These are phyloP conservation scores for Hydrocynus forskahlii DNA, from an alignment of 2,797 vertebrate species.

Conservation along the genomic window DNA sequence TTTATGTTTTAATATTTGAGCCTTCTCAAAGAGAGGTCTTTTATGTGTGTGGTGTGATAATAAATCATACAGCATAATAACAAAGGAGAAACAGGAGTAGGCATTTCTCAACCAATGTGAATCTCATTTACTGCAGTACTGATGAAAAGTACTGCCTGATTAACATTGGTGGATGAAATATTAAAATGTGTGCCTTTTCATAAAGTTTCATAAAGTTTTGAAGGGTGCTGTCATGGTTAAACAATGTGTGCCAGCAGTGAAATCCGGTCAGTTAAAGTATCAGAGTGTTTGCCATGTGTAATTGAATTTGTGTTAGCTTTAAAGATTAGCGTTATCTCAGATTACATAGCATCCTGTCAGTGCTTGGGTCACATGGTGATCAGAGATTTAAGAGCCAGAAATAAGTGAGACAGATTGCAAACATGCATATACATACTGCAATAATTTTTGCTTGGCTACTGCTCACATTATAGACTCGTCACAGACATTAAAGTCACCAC, in stretches of 20 bases:
- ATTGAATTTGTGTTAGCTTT: slow-evolving; percentile 74
- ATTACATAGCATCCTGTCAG: slow-evolving; percentile 68
- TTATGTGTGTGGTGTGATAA: slow-evolving; percentile 49
- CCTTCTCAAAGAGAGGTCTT: slow-evolving; percentile 47
- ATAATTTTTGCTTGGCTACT: too few species aligned
- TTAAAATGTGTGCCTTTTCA: slow-evolving; percentile 47
- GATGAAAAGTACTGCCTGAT: slow-evolving; percentile 44
- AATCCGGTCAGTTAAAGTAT: slow-evolving; percentile 52
- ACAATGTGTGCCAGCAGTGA: slow-evolving; percentile 48
- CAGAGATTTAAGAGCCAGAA: slow-evolving; percentile 30
- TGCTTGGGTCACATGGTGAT: slow-evolving; percentile 60
- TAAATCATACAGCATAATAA: slow-evolving; percentile 56
- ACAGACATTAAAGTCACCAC: too few species aligned
- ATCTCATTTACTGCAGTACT: slow-evolving; percentile 45
- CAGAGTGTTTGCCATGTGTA: slow-evolving; percentile 69
- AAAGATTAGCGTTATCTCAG: slow-evolving; percentile 74
- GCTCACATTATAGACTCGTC: too few species aligned
- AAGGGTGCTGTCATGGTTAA: slow-evolving; percentile 52
- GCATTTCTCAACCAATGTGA: slow-evolving; percentile 41
- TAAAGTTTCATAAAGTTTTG: slow-evolving; percentile 48
- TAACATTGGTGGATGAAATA: slow-evolving; percentile 52
- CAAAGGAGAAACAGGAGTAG: slow-evolving; percentile 42
- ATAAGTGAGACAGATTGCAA: slow-evolving; percentile 39
- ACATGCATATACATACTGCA: too few species aligned
- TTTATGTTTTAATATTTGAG: slow-evolving; percentile 40